Conservation (phyloP, 2,888 invertebrate genomes). For the Parapristionchus giblindavisi region DNA sequence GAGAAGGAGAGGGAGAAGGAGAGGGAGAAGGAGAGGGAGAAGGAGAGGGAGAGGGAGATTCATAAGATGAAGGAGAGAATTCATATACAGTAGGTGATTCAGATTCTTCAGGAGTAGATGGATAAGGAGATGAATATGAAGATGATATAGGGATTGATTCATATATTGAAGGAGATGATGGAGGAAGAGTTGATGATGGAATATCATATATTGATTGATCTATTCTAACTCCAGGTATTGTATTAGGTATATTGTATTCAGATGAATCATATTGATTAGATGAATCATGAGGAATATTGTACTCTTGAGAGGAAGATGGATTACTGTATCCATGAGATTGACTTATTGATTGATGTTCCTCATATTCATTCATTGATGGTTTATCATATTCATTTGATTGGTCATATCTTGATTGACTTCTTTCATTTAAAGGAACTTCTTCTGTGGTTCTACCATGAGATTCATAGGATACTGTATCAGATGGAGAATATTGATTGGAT, state of each 20-base stretch:
- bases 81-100: too few species aligned
- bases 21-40: not conserved
- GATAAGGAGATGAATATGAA: not conserved
- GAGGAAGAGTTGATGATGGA: conserved; percentile 5
- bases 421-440: too few species aligned
- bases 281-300: not conserved
- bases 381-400: not conserved
- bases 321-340: not conserved
- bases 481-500: not conserved
- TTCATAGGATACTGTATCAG: not conserved
- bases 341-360: not conserved
- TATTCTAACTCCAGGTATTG: conserved; percentile 18
- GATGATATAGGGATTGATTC: too few species aligned
- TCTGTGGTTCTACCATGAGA: not conserved
- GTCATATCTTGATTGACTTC: too few species aligned
- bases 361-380: not conserved
- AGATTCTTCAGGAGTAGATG: too few species aligned
- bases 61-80: conserved; percentile 14
- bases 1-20: conserved; percentile 6
- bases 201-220: conserved; percentile 20
- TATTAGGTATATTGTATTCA: conserved; percentile 7
- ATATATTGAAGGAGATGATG: not conserved
- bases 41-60: conserved; percentile 13
- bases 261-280: conserved; percentile 5
- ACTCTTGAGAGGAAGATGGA: not conserved